phyloP scores from a whole-genome alignment of 2,797 vertebrate species.

The Gambusia yucatana region DNA sequence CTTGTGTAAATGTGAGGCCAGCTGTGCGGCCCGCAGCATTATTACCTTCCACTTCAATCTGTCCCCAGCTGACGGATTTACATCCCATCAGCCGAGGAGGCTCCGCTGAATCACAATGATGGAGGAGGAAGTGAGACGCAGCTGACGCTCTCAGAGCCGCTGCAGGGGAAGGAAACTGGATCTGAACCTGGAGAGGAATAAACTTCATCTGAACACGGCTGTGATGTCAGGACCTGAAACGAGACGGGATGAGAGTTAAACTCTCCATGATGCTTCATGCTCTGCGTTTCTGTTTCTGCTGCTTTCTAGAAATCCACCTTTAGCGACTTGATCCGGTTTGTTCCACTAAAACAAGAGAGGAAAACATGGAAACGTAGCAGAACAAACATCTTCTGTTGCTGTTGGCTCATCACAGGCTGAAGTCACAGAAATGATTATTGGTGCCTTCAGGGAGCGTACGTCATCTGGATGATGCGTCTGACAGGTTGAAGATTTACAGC shows the following conservation, averaged over 20 bases:
- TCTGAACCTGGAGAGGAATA: neutral
- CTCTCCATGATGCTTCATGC: neutral
- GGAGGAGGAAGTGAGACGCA: neutral
- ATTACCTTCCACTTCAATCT: neutral
- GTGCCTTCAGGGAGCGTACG: neutral
- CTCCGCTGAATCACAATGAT: neutral
- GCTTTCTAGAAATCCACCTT: neutral
- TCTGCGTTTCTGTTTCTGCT: neutral
- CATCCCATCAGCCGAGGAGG: neutral
- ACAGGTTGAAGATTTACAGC: neutral
- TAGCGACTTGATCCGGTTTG: neutral
- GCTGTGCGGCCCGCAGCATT: neutral
- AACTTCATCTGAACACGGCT: neutral
- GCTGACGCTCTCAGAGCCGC: neutral
- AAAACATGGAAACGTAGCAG: neutral
- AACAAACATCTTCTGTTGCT: neutral
- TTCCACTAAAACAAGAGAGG: neutral
- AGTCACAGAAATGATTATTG: neutral
- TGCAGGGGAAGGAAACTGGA: neutral
- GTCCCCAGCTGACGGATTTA: neutral
- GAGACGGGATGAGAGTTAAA: too few species aligned
- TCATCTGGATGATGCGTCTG: neutral
- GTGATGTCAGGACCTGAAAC: neutral
- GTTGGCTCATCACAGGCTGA: neutral
- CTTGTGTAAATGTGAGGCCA: neutral